Conservation (phyloP, 2,113 vertebrate genomes). For the Phodopus roborovskii region DNA sequence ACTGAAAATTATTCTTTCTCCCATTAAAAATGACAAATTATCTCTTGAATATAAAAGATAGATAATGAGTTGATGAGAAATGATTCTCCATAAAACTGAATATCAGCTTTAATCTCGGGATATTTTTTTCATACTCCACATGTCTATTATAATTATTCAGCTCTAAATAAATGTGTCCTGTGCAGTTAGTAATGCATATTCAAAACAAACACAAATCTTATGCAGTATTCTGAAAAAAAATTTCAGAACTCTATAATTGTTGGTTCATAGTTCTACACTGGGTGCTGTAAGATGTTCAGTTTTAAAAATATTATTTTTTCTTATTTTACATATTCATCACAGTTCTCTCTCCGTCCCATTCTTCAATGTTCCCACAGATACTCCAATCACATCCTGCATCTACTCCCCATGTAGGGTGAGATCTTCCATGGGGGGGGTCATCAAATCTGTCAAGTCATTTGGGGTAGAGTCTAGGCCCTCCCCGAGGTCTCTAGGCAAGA, state of each 20-base stretch:
- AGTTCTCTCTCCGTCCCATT: no score
- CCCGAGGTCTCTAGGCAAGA: no score
- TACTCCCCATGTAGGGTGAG: no score
- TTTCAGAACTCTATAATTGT: neutral
- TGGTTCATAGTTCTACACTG: neutral
- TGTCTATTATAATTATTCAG: neutral
- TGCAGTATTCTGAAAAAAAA: neutral
- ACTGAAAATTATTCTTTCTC: neutral
- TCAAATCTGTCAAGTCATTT: no score
- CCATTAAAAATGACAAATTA: neutral
- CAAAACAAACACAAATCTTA: constrained; percentile 7
- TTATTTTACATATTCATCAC: no score
- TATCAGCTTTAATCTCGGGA: neutral
- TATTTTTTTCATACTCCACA: neutral
- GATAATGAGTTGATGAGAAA: neutral
- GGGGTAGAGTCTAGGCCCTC: no score
- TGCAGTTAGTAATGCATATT: neutral
- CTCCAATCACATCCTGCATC: no score
- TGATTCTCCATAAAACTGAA: constrained; percentile 13
- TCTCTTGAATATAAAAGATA: neutral
- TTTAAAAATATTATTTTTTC: neutral
- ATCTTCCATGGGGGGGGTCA: no score
- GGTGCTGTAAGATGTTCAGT: neutral
- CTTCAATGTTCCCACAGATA: no score
- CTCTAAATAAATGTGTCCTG: neutral